phyloP scores from a whole-genome alignment of 1,140 invertebrate genomes.

The Trachymyrmex cornetzi region DNA sequence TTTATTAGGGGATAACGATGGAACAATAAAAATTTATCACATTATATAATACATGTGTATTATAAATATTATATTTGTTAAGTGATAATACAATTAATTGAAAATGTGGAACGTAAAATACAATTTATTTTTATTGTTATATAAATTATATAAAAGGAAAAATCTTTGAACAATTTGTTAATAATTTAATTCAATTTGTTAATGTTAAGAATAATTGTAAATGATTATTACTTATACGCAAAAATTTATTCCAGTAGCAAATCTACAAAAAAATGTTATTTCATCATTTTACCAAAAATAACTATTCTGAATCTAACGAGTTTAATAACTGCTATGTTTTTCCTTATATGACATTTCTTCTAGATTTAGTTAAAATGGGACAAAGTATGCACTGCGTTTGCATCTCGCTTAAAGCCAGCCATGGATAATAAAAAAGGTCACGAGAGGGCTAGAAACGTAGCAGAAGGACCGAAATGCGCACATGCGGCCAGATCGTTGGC shows the following conservation, averaged over 20 bases:
- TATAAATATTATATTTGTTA: not conserved
- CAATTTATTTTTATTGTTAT: not conserved
- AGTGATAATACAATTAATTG: not conserved
- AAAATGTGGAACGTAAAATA: not conserved
- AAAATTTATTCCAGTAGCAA: not conserved
- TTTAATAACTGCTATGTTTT: constrained; percentile 1
- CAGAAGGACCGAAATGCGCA: constrained; percentile 34
- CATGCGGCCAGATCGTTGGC: constrained; percentile 47
- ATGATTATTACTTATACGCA: not conserved
- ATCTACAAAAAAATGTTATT: not conserved
- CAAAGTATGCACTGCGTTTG: not conserved
- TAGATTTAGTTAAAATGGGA: not conserved
- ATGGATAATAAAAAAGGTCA: constrained; percentile 7
- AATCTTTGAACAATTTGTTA: not conserved
- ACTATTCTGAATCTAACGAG: not conserved
- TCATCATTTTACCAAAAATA: no score
- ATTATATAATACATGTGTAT: not conserved
- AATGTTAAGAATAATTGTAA: not conserved
- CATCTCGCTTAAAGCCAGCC: not conserved
- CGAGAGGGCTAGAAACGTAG: constrained; percentile 22
- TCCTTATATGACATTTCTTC: not conserved
- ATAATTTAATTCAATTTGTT: no score
- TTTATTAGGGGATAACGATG: not conserved
- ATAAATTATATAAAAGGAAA: not conserved
- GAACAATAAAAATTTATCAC: not conserved